Base-by-base conservation (phyloP, 2,888 invertebrate genomes). In the Thecophora atra region DNA sequence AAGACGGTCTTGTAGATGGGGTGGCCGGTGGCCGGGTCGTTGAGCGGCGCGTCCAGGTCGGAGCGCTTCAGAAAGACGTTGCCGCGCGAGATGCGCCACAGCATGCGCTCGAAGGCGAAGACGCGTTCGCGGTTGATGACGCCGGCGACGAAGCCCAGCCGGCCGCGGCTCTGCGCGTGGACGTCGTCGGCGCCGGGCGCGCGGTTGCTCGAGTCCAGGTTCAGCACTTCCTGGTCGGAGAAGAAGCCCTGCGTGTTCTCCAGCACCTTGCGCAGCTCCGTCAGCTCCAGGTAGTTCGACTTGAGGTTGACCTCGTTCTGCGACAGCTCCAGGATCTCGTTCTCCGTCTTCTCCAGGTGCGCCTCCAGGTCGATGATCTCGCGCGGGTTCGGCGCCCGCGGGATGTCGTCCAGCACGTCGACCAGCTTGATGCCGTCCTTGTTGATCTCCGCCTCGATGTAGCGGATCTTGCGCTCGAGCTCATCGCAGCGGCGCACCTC, bases 311-410 rank as follows among this genome's bases (percentile, higher is more conserved):
- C 94, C 47, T 97, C 96, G 86, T 98, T 98, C 84, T 96, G 95
- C 74, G 96, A 96, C 77, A 99, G 89, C 88, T 99, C 98, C 72
- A 95, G 90, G 78, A 99, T 93, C 87, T 99, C 98, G 79, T 95
- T 94, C 87, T 99, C 98, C 63, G 97, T 94, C 88, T 98, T 97
- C 87, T 99, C 99, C 84, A 98, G 91, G 79, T 96, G 96, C 1
- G 95, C 94, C 92, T 95, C 86, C 70, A 87, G 82, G 77, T 95
- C 94, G 75, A 94, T 93, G 86, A 94, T 93, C 85, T 94, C 94
- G 71, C 93, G 89, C 24, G 93, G 93, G 81, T 91, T 91, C 2
- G 94, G 93, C 3, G 93, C 93, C 75, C 91, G 90, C 13, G 94
- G 93, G 71, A 88, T 84, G 73, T 89, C 87, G 63, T 93, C 92